A percentile compares a stretch with the other conserved stretches of the same genome.
Conservation (phyloP, 2,888 invertebrate genomes). For the Eristalinus sepulchralis region DNA sequence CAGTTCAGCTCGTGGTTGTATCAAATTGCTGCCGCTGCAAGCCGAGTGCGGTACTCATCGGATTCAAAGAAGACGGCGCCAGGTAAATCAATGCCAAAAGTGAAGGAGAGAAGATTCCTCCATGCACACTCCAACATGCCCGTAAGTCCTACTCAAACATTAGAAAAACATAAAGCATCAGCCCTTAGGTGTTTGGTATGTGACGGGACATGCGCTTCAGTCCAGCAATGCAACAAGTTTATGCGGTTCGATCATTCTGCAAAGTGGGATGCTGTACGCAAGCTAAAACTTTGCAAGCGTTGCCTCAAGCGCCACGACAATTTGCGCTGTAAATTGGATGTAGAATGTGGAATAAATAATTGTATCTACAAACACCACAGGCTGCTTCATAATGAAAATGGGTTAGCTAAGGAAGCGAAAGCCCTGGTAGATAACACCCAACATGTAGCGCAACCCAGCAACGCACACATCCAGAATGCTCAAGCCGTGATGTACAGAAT, state of each 20-base stretch:
- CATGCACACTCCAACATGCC: background rate
- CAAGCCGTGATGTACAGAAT: background rate
- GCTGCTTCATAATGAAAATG: background rate
- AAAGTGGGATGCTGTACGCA: background rate
- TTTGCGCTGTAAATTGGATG: background rate
- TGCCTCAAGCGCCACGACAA: background rate
- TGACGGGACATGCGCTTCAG: background rate
- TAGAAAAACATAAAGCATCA: background rate
- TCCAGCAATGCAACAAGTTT: no score
- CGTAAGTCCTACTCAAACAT: background rate
- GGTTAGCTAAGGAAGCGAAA: no score
- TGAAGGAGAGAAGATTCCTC: background rate
- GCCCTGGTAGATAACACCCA: background rate
- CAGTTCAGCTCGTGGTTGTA: no score
- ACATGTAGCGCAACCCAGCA: background rate
- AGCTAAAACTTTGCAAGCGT: background rate
- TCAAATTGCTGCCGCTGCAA: no score
- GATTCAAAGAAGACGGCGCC: background rate
- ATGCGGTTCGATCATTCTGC: background rate
- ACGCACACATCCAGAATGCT: background rate
- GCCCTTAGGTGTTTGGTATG: background rate
- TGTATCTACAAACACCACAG: background rate
- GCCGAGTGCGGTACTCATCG: no score
- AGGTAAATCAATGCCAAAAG: background rate
- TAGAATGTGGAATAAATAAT: conserved; percentile 4